Percentiles rank a stretch among this genome's conserved stretches.
Evolutionary conservation across 1,140 invertebrate genomes (phyloP).

Genomic region (Drosophila arawakana): DNA sequence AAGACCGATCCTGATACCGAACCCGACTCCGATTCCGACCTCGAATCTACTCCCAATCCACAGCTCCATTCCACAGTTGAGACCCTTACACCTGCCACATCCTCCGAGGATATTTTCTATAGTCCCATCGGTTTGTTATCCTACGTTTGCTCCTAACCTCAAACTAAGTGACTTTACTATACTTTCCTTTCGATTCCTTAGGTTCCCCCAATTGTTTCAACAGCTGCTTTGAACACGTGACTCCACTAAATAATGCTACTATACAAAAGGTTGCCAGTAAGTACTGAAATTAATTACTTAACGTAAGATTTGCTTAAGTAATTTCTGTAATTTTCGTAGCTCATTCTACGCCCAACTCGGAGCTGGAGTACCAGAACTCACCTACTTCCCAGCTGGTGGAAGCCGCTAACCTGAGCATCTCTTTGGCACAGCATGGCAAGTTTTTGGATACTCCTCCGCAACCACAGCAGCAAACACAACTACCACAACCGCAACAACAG

Average conservation of each 20-base stretch:
- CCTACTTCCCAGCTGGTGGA: constrained; percentile 29
- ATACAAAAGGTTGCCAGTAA: constrained; percentile 55
- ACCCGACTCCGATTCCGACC: constrained; percentile 31
- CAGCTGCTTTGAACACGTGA: constrained; percentile 32
- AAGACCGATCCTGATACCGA: constrained; percentile 23
- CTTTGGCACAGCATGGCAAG: background rate
- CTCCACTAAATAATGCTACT: constrained; percentile 43
- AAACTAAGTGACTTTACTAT: background rate
- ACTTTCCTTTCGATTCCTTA: constrained; percentile 9
- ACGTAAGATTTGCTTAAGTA: background rate
- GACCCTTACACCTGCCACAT: constrained; percentile 77
- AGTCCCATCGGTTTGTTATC: constrained; percentile 77
- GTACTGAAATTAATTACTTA: background rate
- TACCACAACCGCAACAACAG: constrained; percentile 49
- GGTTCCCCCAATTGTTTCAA: constrained; percentile 71
- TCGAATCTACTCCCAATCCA: background rate
- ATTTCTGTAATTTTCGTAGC: constrained; percentile 12
- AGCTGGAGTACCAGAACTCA: constrained; percentile 25
- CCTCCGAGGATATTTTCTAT: constrained; percentile 79
- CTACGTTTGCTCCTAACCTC: background rate
- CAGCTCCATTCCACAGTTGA: constrained; percentile 53
- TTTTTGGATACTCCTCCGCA: background rate
- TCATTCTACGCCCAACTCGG: constrained; percentile 61
- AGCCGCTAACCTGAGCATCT: constrained; percentile 23
- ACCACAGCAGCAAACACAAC: constrained; percentile 13